These are phyloP conservation scores for Lapara coniferarum DNA, from an alignment of 2,888 invertebrate genomes.

Conservation along the genomic window DNA sequence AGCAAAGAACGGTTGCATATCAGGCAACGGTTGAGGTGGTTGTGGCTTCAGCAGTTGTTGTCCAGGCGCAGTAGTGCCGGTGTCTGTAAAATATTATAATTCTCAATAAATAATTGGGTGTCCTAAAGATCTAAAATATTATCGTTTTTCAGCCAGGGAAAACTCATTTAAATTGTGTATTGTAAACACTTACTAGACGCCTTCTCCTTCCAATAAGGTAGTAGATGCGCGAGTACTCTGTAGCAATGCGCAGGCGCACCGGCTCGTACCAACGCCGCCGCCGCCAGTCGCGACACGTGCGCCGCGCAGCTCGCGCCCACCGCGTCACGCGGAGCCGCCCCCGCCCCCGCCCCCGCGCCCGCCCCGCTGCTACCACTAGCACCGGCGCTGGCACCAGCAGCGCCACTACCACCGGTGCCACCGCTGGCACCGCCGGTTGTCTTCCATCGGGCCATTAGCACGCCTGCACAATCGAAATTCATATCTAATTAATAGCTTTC, in stretches of 20 bases:
- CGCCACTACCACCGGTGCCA: slow-evolving; percentile 42
- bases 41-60: slow-evolving; percentile 92
- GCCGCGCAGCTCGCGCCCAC: slow-evolving; percentile 66
- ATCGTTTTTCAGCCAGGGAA: too few relatives aligned
- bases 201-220: slow-evolving; percentile 89
- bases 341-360: slow-evolving; percentile 62
- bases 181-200: slow-evolving; percentile 57
- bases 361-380: slow-evolving; percentile 75
- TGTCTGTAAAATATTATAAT: slow-evolving; percentile 41
- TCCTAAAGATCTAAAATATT: too few relatives aligned
- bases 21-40: slow-evolving; percentile 91
- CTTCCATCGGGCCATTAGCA: slow-evolving; percentile 90
- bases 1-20: slow-evolving; percentile 97
- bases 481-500: too few relatives aligned
- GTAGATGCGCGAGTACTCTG: slow-evolving; percentile 64
- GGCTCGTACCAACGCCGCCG: slow-evolving; percentile 69
- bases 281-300: slow-evolving; percentile 75
- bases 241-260: slow-evolving; percentile 73
- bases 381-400: slow-evolving; percentile 43
- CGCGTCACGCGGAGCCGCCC: slow-evolving; percentile 58
- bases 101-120: neutral
- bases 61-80: slow-evolving; percentile 74
- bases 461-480: slow-evolving; percentile 71
- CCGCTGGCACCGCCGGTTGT: slow-evolving; percentile 49
- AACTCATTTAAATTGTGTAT: too few relatives aligned